Evolutionary conservation across 2,797 vertebrate genomes (phyloP), one percentile per base, ranked within the genome.

Genomic region (Peromyscus nudipes): DNA sequence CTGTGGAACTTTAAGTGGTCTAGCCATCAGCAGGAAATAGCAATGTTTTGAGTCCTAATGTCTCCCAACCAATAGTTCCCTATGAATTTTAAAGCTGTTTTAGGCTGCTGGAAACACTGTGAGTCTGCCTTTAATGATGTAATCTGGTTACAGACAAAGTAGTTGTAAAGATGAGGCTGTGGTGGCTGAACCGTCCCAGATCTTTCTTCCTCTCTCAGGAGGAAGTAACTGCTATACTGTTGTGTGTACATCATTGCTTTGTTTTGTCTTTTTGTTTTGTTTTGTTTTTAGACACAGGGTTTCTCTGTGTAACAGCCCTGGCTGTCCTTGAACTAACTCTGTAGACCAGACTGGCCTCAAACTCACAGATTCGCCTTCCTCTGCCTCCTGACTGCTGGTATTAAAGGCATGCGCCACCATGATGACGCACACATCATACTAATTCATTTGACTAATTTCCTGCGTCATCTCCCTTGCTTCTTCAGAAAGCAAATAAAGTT

Each of bases 31-130:
- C 1, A 4, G 27, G 89, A 93, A 98, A 92, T 0, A n/a, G 89
- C 34, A 75, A 34, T 1, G 16, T 81, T 96, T 23, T 49, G 0
- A 4, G 64, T 76, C 81, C 98, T 94, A 96, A 75, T 64, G 89
- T 96, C 69, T 91, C 89, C 76, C 37, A 62, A 49, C 73, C 92
- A 71, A 6, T 87, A 91, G 57, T 97, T 96, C 43, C 77, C 60
- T 17, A 31, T 83, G 83, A 25, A 55, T 62, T 92, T 97, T 96
- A 65, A 95, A 94, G 37, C 79, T 62, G 40, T 64, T 95, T 97
- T 92, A 82, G 69, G 84, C 73, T 49, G 25, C 67, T 91, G 46
- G 97, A 96, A 85, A 29, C 31, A 69, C 17, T 25, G 25, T 60
- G 73, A 82, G 79, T 83, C 90, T 83, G 77, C 60, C 76, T 90